These are phyloP conservation scores for Lasioglossum villosulum DNA, from an alignment of 2,888 invertebrate genomes.

Conservation along the genomic window DNA sequence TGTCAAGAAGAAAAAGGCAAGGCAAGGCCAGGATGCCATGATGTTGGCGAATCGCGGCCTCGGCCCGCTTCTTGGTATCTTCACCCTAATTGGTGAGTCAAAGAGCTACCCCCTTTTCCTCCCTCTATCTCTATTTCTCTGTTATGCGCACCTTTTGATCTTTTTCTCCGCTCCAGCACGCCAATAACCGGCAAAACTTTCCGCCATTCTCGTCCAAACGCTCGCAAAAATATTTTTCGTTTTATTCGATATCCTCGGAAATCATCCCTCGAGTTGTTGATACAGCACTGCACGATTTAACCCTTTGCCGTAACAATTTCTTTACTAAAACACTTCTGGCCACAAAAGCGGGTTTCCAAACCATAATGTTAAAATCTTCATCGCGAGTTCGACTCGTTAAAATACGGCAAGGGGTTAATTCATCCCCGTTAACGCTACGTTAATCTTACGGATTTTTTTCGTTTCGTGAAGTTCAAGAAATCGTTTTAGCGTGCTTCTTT, in stretches of 20 bases:
- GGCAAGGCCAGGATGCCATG: conserved; percentile 87
- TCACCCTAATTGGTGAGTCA: conserved; percentile 89
- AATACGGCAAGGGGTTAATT: neutral
- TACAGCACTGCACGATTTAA: neutral
- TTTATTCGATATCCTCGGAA: neutral
- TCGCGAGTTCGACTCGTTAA: too few relatives aligned
- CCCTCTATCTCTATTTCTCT: neutral
- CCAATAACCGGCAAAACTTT: neutral
- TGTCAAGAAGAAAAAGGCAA: conserved; percentile 84
- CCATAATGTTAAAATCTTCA: too few relatives aligned
- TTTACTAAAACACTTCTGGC: too few relatives aligned
- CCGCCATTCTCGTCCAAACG: neutral
- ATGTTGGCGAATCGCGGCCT: conserved; percentile 90
- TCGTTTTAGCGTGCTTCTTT: neutral
- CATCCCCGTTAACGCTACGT: neutral
- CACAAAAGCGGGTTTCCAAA: too few relatives aligned
- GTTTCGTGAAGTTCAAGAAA: too few relatives aligned
- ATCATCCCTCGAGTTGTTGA: neutral
- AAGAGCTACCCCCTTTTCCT: neutral
- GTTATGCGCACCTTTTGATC: neutral
- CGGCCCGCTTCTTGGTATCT: conserved; percentile 88
- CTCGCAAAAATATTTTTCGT: neutral
- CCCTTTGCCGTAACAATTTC: too few relatives aligned
- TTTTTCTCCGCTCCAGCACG: neutral
- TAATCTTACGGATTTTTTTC: neutral